Evolutionary conservation across 2,797 vertebrate species (phyloP).

Genomic region (Tangara arthus): DNA sequence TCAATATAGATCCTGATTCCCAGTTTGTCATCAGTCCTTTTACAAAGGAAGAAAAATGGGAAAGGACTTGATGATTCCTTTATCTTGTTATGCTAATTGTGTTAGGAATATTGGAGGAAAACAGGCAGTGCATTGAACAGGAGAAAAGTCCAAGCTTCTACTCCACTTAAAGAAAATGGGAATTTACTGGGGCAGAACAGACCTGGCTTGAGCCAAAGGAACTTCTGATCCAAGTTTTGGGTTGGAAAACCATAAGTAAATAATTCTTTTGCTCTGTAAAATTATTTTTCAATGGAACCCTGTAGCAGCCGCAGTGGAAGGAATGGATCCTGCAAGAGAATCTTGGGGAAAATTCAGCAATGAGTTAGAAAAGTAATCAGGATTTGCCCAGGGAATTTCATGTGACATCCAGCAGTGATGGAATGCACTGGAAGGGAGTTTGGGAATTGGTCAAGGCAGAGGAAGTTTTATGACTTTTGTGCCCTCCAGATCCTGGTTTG

Average conservation of each 20-base stretch:
- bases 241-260: background rate
- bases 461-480: background rate
- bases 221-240: background rate
- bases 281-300: background rate
- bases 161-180: slow-evolving; percentile 23
- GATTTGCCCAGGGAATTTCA: background rate
- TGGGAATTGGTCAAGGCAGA: background rate
- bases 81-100: slow-evolving; percentile 71
- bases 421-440: background rate
- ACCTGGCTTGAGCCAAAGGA: background rate
- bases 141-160: background rate
- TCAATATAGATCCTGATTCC: slow-evolving; percentile 82
- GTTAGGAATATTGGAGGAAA: slow-evolving; percentile 67
- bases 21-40: slow-evolving; percentile 72
- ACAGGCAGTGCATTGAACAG: slow-evolving; percentile 15
- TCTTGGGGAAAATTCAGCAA: background rate
- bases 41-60: slow-evolving; percentile 64
- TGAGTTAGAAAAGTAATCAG: background rate
- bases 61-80: slow-evolving; percentile 62
- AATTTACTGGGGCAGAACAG: background rate
- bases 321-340: background rate
- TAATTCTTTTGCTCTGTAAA: background rate
- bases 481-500: background rate
- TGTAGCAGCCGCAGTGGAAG: background rate
- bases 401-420: background rate